Conservation (phyloP, 2,113 vertebrate species). For the Passer montanus region DNA sequence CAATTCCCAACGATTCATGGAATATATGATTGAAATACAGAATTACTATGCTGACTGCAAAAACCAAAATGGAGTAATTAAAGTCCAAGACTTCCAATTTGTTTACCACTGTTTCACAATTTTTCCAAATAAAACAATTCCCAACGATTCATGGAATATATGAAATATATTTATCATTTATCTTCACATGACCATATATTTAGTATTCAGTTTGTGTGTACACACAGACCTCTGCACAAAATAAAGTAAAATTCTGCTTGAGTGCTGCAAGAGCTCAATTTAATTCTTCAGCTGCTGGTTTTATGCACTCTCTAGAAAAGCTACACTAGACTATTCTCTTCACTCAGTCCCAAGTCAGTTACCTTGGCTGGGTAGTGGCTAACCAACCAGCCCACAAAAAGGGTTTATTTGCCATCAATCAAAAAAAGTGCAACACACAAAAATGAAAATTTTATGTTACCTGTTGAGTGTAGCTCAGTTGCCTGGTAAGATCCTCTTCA, state of each 20-base stretch:
- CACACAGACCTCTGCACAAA: not conserved
- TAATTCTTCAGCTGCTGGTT: not conserved
- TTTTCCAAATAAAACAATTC: not conserved
- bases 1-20: not conserved
- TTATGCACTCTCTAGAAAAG: not conserved
- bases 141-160: not conserved
- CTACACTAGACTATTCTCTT: not conserved
- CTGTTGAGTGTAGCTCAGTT: constrained; percentile 87
- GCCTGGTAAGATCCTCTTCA: constrained; percentile 86
- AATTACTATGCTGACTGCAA: not conserved
- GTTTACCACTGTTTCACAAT: not conserved
- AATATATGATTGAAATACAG: not conserved
- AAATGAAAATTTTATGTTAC: constrained; percentile 55
- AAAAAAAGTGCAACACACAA: not conserved
- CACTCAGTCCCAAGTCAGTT: not conserved
- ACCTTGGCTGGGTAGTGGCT: not conserved
- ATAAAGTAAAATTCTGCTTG: not conserved
- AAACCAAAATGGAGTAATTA: not conserved
- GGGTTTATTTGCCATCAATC: not conserved
- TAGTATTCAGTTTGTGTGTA: not conserved
- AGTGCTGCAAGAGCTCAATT: not conserved
- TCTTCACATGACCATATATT: not conserved
- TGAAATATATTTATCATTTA: not conserved
- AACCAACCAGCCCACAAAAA: not conserved
- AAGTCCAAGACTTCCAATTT: not conserved